Conservation (phyloP, 2,113 vertebrate species). For the Phyllostomus hastatus region DNA sequence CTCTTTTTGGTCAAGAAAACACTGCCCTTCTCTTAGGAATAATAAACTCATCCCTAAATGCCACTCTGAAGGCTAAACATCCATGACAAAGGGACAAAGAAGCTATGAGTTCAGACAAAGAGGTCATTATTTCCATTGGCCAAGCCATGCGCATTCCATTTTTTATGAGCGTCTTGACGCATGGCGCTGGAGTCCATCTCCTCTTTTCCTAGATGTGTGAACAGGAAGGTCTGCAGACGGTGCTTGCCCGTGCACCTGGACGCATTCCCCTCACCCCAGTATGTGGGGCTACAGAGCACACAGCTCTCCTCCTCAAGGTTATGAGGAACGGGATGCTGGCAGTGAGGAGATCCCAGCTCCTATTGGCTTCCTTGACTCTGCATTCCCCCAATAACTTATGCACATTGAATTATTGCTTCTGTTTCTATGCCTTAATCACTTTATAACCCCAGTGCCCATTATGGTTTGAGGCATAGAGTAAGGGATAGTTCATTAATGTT, state of each 20-base stretch:
- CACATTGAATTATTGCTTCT: not conserved
- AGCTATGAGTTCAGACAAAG: not conserved
- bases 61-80: not conserved
- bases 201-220: not conserved
- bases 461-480: not conserved
- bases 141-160: not conserved
- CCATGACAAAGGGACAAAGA: not conserved
- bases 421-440: not conserved
- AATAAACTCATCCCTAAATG: not conserved
- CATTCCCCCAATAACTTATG: not conserved
- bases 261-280: not conserved
- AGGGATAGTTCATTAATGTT: not conserved
- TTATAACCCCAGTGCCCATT: not conserved
- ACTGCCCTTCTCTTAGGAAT: not conserved
- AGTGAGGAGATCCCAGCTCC: not conserved
- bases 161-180: not conserved
- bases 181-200: not conserved
- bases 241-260: not conserved
- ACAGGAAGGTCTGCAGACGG: not conserved
- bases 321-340: not conserved
- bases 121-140: not conserved
- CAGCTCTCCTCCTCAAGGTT: not conserved
- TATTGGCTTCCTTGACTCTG: not conserved
- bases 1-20: conserved; percentile 32
- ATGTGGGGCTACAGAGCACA: not conserved